These are phyloP conservation scores for Cremastinae sp. DNA, from an alignment of 2,888 invertebrate species.

Conservation along the genomic window DNA sequence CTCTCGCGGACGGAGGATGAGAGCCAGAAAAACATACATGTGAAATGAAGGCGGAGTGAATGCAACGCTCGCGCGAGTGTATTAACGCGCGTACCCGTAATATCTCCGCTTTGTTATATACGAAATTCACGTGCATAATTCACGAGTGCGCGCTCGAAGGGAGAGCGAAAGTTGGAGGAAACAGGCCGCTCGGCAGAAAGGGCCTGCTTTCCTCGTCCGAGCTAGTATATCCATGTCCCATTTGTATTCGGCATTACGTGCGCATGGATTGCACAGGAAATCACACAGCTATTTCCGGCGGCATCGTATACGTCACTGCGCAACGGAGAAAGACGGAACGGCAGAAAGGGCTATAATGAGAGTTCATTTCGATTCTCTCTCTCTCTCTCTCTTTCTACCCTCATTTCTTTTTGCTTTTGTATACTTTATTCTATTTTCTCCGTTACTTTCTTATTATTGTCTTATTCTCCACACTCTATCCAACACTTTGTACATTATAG, in stretches of 20 bases:
- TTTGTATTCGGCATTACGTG: conserved; percentile 75
- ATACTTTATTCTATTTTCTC: background rate
- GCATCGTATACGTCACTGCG: conserved; percentile 75
- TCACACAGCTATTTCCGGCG: conserved; percentile 76
- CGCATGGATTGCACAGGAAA: conserved; percentile 73
- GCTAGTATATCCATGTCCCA: conserved; percentile 70
- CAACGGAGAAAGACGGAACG: conserved; percentile 12
- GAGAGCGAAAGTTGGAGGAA: conserved; percentile 7
- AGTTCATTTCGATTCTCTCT: conserved; percentile 1
- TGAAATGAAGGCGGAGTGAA: conserved; percentile 30
- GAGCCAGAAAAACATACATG: conserved; percentile 15
- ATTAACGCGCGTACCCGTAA: conserved; percentile 60
- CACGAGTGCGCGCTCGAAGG: conserved; percentile 61
- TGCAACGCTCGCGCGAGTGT: conserved; percentile 39
- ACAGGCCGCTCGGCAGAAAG: conserved; percentile 1
- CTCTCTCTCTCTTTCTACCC: conserved; percentile 2
- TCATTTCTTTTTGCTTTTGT: background rate
- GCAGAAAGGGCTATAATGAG: conserved; percentile 1
- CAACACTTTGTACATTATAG: too few relatives aligned
- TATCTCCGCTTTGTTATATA: conserved; percentile 52
- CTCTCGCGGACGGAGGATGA: background rate
- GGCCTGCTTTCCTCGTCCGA: conserved; percentile 38
- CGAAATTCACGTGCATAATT: conserved; percentile 71
- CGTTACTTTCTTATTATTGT: too few relatives aligned
- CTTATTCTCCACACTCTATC: too few relatives aligned